Evolutionary conservation across 1,140 invertebrate species (phyloP).

Genomic region (Aplysia californica): DNA sequence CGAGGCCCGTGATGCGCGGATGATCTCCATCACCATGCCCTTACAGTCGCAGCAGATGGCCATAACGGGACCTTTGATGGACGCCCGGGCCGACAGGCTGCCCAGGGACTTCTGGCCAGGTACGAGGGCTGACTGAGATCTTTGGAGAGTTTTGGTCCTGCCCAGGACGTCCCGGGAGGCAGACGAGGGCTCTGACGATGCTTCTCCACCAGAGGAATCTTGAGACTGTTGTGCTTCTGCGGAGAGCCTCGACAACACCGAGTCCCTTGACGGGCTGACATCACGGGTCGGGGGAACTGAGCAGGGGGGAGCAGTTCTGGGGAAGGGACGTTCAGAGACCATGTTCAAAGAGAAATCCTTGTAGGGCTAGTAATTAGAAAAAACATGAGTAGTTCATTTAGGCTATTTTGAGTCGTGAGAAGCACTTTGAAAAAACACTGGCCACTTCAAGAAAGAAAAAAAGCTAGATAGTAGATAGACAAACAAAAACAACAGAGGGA

Average conservation of each 20-base stretch:
- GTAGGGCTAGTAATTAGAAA: no score
- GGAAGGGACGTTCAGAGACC: neutral
- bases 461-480: no score
- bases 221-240: neutral
- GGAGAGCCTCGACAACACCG: neutral
- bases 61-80: constrained; percentile 82
- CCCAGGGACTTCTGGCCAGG: constrained; percentile 47
- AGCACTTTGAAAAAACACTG: no score
- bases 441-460: no score
- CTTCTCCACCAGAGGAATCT: neutral
- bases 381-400: no score
- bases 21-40: constrained; percentile 92
- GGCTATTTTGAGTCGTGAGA: no score
- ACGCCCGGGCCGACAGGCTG: constrained; percentile 66
- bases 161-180: neutral
- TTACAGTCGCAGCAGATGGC: constrained; percentile 94
- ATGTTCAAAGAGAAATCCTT: no score
- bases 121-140: constrained; percentile 61
- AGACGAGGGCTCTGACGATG: constrained; percentile 20
- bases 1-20: constrained; percentile 70
- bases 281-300: constrained; percentile 51
- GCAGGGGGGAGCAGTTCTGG: neutral
- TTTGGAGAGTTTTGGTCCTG: constrained; percentile 54
- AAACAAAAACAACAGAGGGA: no score
- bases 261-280: neutral